Conservation (phyloP, 2,888 invertebrate genomes). For the Chymomyza amoena region DNA sequence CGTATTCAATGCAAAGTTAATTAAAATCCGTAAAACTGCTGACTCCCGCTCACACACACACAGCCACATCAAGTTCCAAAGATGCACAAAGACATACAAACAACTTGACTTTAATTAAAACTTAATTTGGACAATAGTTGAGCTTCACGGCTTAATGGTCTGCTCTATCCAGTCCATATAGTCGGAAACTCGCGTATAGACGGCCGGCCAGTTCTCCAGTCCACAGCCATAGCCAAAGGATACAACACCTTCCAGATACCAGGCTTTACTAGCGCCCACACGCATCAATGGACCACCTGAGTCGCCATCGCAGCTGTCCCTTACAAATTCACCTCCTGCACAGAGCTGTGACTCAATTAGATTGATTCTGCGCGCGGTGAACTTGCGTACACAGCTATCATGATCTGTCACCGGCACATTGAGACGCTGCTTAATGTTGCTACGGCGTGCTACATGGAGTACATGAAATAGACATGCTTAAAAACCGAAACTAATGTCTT, state of each 20-base stretch:
- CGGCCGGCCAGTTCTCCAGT: conserved; percentile 83
- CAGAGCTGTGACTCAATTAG: conserved; percentile 69
- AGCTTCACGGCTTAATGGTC: conserved; percentile 76
- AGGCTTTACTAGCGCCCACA: conserved; percentile 67
- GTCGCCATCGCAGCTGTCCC: conserved; percentile 83
- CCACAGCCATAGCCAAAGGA: conserved; percentile 80
- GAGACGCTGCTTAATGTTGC: conserved; percentile 77
- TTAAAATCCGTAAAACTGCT: conserved; percentile 50
- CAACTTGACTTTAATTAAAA: conserved; percentile 61
- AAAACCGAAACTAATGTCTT: neutral
- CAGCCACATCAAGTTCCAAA: neutral
- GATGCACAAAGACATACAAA: conserved; percentile 7
- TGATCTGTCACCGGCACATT: conserved; percentile 79
- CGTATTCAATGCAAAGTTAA: conserved; percentile 63
- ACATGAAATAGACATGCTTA: neutral
- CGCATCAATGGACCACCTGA: conserved; percentile 84
- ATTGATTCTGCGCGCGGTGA: conserved; percentile 55
- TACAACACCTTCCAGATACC: conserved; percentile 78
- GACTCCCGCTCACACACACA: neutral
- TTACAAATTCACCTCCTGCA: conserved; percentile 78
- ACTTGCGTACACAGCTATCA: conserved; percentile 78
- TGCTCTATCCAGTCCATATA: conserved; percentile 85
- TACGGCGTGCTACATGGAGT: conserved; percentile 60
- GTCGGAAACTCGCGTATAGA: conserved; percentile 83
- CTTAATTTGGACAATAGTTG: conserved; percentile 45